Evolutionary conservation across 1,140 invertebrate species (phyloP).

Genomic region (Ladona fulva): DNA sequence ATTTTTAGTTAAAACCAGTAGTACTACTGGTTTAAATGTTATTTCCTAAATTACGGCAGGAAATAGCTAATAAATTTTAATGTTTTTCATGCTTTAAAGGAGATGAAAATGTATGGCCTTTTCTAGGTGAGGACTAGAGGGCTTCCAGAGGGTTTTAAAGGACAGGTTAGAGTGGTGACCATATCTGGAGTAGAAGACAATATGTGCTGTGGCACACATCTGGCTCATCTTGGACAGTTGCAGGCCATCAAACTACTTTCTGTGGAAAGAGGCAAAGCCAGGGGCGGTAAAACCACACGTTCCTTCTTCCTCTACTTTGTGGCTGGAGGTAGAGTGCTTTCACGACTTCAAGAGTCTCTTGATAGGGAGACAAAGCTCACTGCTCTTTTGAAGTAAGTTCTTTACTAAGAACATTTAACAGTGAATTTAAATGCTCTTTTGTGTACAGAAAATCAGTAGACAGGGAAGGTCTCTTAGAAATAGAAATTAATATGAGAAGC

Average conservation of each 20-base stretch:
- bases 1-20: too few species aligned
- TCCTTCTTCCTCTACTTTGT: slow-evolving; percentile 49
- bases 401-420: too few species aligned
- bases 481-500: too few species aligned
- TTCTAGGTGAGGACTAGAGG: slow-evolving; percentile 49
- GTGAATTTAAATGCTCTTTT: too few species aligned
- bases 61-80: too few species aligned
- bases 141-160: slow-evolving; percentile 64
- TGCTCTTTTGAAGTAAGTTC: slow-evolving; percentile 51
- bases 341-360: slow-evolving; percentile 47
- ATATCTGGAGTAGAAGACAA: slow-evolving; percentile 63
- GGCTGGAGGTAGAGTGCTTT: slow-evolving; percentile 55
- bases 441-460: too few species aligned
- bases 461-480: too few species aligned
- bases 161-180: slow-evolving; percentile 60
- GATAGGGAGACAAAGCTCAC: slow-evolving; percentile 57
- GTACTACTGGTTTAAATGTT: too few species aligned
- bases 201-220: slow-evolving; percentile 82
- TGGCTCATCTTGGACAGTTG: slow-evolving; percentile 63
- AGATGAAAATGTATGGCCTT: slow-evolving; percentile 13
- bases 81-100: too few species aligned
- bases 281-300: slow-evolving; percentile 53
- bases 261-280: slow-evolving; percentile 53
- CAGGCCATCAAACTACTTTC: slow-evolving; percentile 61
- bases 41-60: too few species aligned